Base-by-base conservation (phyloP, 2,797 vertebrate genomes). In the Cygnus olor region DNA sequence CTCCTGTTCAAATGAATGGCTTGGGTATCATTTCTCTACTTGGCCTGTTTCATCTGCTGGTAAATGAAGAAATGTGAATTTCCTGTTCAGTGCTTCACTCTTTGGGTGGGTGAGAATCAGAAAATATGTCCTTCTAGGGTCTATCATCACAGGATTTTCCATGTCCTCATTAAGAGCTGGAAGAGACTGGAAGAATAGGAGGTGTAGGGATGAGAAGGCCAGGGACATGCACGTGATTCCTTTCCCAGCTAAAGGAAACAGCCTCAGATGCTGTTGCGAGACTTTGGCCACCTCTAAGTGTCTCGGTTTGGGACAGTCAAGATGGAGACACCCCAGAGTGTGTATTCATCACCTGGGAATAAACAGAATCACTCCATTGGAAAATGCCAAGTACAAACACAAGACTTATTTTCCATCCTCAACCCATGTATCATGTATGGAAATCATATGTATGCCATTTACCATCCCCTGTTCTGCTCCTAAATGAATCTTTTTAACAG, bases 21-120 rank as follows among this genome's bases (percentile, higher is more conserved):
- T 15, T 69, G 72, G 93, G 79, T 81, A 95, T 66, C 36, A 40
- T 96, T 97, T 95, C 84, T 85, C 42, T 54, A 28, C 34, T 85
- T 42, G 38, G 28, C 47, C 69, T 89, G 61, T 80, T 94, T 84
- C 72, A 81, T 81, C n/a, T 28, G 6, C 14, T 81, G 42, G 58
- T 90, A 90, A 90, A 88, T 30, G 57, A 61, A 87, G 65, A 85
- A 42, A 40, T 76, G 38, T 60, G 72, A 78, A 66, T 94, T 91
- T 90, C n/a, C 63, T 66, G 7, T 38, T 90, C 61, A 38, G 4
- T 24, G 42, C 32, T 83, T 89, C 34, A 25, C 54, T 85, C 47
- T 85, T 58, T 47, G 38, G 44, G 45, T 45, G 78, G 54, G 38
- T 40, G 42, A 57, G 61, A 94, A 60, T 78, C 21, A 65, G 44